Evolutionary conservation across 2,888 invertebrate species (phyloP).

Genomic region (Meiosimyza decipiens): DNA sequence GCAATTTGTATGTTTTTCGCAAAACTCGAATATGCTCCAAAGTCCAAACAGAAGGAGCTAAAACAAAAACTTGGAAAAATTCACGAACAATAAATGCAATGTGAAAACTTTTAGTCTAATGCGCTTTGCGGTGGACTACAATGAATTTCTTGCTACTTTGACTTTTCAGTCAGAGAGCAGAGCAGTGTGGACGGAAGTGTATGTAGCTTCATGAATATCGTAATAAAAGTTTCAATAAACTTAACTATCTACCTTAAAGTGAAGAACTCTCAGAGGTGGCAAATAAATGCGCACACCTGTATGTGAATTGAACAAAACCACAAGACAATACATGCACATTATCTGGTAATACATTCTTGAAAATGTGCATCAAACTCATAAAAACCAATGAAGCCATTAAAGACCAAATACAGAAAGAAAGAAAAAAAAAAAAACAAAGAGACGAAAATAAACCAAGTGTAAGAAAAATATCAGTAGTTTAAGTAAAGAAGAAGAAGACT

Average conservation of each 20-base stretch:
- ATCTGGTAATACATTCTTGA: slow-evolving; percentile 8
- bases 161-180: background rate
- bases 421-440: too few relatives aligned
- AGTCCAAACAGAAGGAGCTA: background rate
- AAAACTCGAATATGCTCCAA: background rate
- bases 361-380: background rate
- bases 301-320: background rate
- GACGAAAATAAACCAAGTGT: too few relatives aligned
- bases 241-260: too few relatives aligned
- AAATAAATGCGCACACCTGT: slow-evolving; percentile 2
- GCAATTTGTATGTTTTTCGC: slow-evolving; percentile 1
- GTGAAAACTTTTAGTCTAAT: slow-evolving; percentile 8
- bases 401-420: too few relatives aligned
- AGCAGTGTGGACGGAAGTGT: background rate
- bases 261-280: background rate
- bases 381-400: background rate
- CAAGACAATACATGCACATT: background rate
- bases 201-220: slow-evolving; percentile 10
- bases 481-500: too few relatives aligned
- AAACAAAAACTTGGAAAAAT: background rate
- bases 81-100: slow-evolving; percentile 4
- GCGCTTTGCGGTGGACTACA: background rate
- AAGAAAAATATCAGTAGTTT: too few relatives aligned
- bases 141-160: too few relatives aligned
- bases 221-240: slow-evolving; percentile 15